Base-by-base conservation (phyloP, 2,888 invertebrate genomes). In the Ptychoptera albimana region DNA sequence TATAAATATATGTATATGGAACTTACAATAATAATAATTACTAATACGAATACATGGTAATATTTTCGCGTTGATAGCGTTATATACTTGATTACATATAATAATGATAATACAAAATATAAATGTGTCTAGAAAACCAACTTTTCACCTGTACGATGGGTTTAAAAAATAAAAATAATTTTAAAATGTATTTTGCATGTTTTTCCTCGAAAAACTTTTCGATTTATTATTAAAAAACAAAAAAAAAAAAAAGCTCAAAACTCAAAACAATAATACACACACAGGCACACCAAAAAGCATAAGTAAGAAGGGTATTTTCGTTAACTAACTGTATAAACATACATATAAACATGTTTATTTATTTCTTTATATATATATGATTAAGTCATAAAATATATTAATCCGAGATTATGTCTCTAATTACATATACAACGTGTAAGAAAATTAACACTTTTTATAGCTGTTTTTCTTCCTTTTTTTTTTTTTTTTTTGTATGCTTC, bases 351-450 rank as follows among this genome's bases (percentile, higher is more conserved):
- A 30, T 30, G 9, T 30, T 11, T 32, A 8, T n/a, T 32, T 11
- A 3, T 11, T n/a, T 32, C 6, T 3, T 7, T 3, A 2, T 32
- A 29, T 11, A 10, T 29, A 31, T 31, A 29, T 39, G 39, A 39
- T 39, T 31, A 31, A 39, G 31, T 39, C 31, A 31, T 39, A 39
- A 39, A 39, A 39, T 39, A 29, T 31, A 39, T 39, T 39, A 39
- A 39, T 39, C 39, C 31, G 31, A 39, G 30, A 31, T 39, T 39
- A 39, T 39, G 39, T 31, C 13, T 12, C 31, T 39, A 39, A 31
- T 31, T 39, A 39, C 30, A 39, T 31, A 39, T 32, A 32, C 11
- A 32, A 32, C 32, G 32, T 32, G n/a, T 32, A 32, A 32, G 32
- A n/a, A 32, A 32, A 32, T 3, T 11, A 7, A 32, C 9, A 3